These are phyloP conservation scores for Drosophila helvetica DNA, from an alignment of 2,888 invertebrate genomes.

Conservation along the genomic window DNA sequence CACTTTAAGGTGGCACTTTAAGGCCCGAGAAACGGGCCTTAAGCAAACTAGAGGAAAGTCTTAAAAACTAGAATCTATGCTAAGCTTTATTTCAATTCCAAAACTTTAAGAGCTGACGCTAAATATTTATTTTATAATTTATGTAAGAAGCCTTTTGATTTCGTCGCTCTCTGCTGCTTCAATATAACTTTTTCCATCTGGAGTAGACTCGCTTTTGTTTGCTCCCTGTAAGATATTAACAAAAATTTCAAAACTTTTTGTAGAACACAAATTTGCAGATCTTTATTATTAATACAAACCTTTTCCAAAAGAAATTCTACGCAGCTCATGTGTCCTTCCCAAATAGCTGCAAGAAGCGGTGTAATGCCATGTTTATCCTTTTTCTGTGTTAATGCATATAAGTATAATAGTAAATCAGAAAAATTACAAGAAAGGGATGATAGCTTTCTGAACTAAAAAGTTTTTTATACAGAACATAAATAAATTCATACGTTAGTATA, in stretches of 20 bases:
- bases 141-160: conserved; percentile 89
- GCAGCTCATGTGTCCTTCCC: conserved; percentile 97
- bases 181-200: conserved; percentile 93
- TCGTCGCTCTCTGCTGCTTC: conserved; percentile 96
- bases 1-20: no score
- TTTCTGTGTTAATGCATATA: conserved; percentile 86
- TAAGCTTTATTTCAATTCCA: conserved; percentile 32
- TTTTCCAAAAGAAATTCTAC: conserved; percentile 94
- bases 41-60: no score
- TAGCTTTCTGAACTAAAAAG: not conserved
- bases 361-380: conserved; percentile 98
- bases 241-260: no score
- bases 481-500: no score
- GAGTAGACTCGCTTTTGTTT: conserved; percentile 91
- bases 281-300: conserved; percentile 85
- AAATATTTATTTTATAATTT: conserved; percentile 22
- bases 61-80: conserved; percentile 25
- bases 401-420: not conserved
- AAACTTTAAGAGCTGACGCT: conserved; percentile 25
- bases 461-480: no score
- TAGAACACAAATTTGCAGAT: not conserved
- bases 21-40: no score
- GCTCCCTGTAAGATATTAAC: conserved; percentile 87
- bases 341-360: conserved; percentile 96
- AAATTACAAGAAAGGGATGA: conserved; percentile 26